Conservation (phyloP, 2,797 vertebrate species). For the Heterohyrax brucei region DNA sequence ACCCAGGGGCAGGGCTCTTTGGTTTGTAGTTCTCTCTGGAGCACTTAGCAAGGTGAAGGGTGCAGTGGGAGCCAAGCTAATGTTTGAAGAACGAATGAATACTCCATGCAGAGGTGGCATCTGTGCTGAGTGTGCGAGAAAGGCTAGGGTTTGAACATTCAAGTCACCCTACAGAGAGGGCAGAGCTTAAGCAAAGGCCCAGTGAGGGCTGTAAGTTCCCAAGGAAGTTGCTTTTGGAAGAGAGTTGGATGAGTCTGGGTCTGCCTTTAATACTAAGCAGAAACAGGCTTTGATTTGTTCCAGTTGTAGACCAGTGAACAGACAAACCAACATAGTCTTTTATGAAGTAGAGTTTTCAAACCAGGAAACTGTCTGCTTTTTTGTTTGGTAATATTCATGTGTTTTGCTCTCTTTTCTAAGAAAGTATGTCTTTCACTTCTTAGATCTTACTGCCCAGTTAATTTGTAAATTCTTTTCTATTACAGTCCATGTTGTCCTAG, state of each 20-base stretch:
- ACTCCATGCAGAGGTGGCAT: neutral
- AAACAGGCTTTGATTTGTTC: constrained; percentile 1
- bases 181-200: neutral
- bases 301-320: neutral
- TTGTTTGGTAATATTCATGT: neutral
- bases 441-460: constrained; percentile 56
- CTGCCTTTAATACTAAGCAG: constrained; percentile 15
- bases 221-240: constrained; percentile 43
- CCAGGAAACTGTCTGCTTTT: neutral
- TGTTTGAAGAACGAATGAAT: constrained; percentile 7
- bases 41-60: neutral
- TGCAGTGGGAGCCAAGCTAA: neutral
- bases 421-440: neutral
- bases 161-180: neutral
- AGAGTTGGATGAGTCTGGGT: neutral
- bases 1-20: neutral
- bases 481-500: constrained; percentile 15
- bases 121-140: neutral
- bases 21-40: neutral
- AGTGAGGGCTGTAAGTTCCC: neutral
- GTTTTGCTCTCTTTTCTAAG: constrained; percentile 58
- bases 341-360: neutral
- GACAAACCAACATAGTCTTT: neutral
- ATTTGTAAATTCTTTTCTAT: constrained; percentile 47
- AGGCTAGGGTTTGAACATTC: neutral